These are phyloP conservation scores for Hippocampus mohnikei DNA, from an alignment of 2,113 vertebrate species.

Conservation along the genomic window DNA sequence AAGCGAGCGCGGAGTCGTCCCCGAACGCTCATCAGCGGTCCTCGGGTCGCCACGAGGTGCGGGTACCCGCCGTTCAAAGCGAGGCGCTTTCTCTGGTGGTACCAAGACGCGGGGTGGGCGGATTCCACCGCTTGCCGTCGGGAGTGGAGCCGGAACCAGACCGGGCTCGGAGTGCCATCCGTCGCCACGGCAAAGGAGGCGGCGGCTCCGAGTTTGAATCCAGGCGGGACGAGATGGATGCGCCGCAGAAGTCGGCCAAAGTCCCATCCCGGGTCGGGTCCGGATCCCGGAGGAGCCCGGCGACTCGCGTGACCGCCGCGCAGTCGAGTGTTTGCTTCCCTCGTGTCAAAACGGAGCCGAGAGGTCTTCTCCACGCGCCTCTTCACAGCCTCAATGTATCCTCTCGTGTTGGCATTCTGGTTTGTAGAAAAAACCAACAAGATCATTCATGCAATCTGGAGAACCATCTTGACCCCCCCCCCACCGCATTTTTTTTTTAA, in stretches of 20 bases:
- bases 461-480: too few relatives aligned
- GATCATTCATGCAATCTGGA: too few relatives aligned
- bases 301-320: slow-evolving; percentile 31
- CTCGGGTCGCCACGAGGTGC: slow-evolving; percentile 10
- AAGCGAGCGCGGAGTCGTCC: neutral
- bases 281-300: slow-evolving; percentile 58
- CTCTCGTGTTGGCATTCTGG: slow-evolving; percentile 61
- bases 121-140: neutral
- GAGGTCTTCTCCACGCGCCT: slow-evolving; percentile 39
- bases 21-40: slow-evolving; percentile 8
- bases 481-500: too few relatives aligned
- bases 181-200: slow-evolving; percentile 20
- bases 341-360: slow-evolving; percentile 65
- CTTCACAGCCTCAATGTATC: slow-evolving; percentile 81
- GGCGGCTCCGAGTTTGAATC: slow-evolving; percentile 30
- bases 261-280: slow-evolving; percentile 64
- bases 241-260: slow-evolving; percentile 64
- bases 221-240: slow-evolving; percentile 33
- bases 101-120: slow-evolving; percentile 52
- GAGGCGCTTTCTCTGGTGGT: slow-evolving; percentile 67
- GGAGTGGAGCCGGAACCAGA: too few relatives aligned
- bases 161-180: neutral
- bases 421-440: too few relatives aligned
- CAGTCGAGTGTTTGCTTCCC: slow-evolving; percentile 57
- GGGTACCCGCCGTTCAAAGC: slow-evolving; percentile 56